Base-by-base conservation (phyloP, 2,888 invertebrate species). In the Onthophagus sagittarius region DNA sequence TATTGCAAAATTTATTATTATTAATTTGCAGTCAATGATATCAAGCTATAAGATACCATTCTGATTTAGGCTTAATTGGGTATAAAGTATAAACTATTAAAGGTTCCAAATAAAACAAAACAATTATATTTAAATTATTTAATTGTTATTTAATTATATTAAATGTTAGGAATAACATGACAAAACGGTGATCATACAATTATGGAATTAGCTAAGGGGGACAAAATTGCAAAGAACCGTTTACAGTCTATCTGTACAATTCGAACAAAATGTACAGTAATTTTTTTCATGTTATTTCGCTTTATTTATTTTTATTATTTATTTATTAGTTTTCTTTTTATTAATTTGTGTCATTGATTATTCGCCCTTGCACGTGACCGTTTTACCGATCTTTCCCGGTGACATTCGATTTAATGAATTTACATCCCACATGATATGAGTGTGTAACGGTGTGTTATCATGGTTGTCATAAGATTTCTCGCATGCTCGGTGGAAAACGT, bases 91-190 rank as follows among this genome's bases (percentile, higher is more conserved):
- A n/a, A n/a, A n/a, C n/a, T n/a, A n/a, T n/a, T n/a, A n/a, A n/a
- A n/a, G n/a, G n/a, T n/a, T n/a, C n/a, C n/a, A n/a, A n/a, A 14
- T 71, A 71, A 14, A 71, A 69, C 23, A 65, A 64, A 14, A 15
- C 11, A 13, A n/a, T 39, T 71, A 71, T 71, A 78, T 77, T 78
- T 78, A 76, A 79, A 79, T 78, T 77, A 75, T 79, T 80, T 79
- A 78, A 79, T 80, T 73, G 78, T 74, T 78, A 77, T 78, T 76
- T 78, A 77, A 77, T 77, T 76, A 78, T 78, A 79, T 79, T 79
- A 80, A 79, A 78, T 79, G 77, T 78, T 78, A 77, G 78, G 79
- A 77, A 76, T 79, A 79, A 79, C 79, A 78, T 79, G 78, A 78
- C 77, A 78, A 78, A 78, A 78, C 76, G 72, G 74, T 77, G 75